phyloP scores from a whole-genome alignment of 2,113 vertebrate species.

The Bostrychus sinensis region DNA sequence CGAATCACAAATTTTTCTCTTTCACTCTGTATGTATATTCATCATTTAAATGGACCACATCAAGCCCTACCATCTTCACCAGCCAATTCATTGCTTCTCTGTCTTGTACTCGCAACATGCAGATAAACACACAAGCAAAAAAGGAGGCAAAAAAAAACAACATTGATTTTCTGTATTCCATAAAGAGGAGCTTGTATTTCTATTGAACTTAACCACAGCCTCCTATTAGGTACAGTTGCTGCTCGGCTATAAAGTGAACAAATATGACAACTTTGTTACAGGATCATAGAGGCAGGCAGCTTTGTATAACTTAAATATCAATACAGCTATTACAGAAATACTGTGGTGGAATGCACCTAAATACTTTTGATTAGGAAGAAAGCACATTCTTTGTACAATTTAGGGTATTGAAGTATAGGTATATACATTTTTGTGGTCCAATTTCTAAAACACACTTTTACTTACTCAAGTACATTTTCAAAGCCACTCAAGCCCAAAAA shows the following conservation, averaged over 20 bases:
- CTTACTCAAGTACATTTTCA: no score
- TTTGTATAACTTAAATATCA: background rate
- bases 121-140: constrained; percentile 12
- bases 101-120: constrained; percentile 20
- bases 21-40: constrained; percentile 1
- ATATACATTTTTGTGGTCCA: background rate
- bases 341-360: background rate
- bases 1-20: constrained; percentile 32
- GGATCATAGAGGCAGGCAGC: background rate
- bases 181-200: constrained; percentile 29
- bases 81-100: constrained; percentile 12
- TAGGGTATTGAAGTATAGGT: no score
- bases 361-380: no score
- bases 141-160: constrained; percentile 33
- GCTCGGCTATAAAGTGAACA: constrained; percentile 8
- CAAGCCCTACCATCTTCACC: constrained; percentile 21
- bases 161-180: constrained; percentile 41
- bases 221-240: background rate
- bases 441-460: no score
- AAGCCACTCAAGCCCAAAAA: no score
- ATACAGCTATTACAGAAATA: background rate
- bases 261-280: constrained; percentile 12
- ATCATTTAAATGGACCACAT: constrained; percentile 15
- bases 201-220: constrained; percentile 6
- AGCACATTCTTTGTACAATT: no score